Conservation (phyloP, 1,140 invertebrate species). For the Bombus fervidus region DNA sequence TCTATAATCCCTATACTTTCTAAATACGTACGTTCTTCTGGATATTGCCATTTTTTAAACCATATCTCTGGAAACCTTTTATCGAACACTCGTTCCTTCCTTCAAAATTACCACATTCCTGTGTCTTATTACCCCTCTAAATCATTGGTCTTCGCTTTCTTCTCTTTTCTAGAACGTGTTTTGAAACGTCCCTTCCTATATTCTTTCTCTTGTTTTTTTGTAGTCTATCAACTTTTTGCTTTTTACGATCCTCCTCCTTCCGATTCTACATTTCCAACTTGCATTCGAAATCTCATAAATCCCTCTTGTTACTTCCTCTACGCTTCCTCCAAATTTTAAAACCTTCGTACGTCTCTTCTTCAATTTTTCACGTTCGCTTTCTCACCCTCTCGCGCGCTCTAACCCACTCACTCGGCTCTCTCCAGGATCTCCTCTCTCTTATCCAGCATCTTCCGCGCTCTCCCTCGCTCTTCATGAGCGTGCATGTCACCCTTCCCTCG, state of each 20-base stretch:
- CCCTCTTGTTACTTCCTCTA: neutral
- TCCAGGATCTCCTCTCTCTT: neutral
- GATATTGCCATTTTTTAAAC: neutral
- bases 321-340: neutral
- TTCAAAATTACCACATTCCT: neutral
- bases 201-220: neutral
- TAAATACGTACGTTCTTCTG: neutral
- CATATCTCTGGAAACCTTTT: neutral
- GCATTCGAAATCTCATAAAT: neutral
- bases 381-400: neutral
- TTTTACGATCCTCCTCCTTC: neutral
- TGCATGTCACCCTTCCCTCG: neutral
- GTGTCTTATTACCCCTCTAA: neutral
- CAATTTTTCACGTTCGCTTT: neutral
- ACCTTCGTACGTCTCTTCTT: neutral
- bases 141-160: neutral
- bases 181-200: neutral
- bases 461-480: neutral
- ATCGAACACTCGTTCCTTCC: neutral
- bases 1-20: neutral
- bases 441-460: neutral
- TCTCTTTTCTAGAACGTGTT: neutral
- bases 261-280: neutral
- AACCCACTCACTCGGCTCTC: neutral
- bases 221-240: neutral